These are phyloP conservation scores for Pomacea canaliculata DNA, from an alignment of 2,888 invertebrate species.

Conservation along the genomic window DNA sequence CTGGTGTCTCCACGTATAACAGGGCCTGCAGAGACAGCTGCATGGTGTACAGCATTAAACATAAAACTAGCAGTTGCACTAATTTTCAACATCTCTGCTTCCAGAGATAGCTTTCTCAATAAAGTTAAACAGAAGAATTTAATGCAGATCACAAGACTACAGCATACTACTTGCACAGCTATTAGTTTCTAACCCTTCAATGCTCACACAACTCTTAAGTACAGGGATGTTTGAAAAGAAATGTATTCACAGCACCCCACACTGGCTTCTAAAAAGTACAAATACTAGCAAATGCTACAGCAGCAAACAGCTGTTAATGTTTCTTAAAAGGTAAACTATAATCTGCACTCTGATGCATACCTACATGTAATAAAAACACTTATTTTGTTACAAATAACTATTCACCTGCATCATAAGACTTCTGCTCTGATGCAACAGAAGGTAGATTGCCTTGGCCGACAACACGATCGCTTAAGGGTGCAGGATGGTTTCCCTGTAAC, in stretches of 20 bases:
- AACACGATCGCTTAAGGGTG: slow-evolving; percentile 12
- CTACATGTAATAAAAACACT: no score
- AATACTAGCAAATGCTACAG: neutral
- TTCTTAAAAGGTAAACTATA: neutral
- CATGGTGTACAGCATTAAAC: neutral
- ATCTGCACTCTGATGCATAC: neutral
- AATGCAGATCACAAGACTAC: no score
- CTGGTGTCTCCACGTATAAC: slow-evolving; percentile 4
- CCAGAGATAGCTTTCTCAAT: no score
- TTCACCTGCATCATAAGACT: slow-evolving; percentile 18
- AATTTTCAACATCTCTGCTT: no score
- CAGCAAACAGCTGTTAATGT: neutral
- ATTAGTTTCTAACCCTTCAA: no score
- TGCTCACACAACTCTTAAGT: no score
- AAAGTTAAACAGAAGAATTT: no score
- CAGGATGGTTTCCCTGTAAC: slow-evolving; percentile 20
- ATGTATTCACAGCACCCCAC: no score
- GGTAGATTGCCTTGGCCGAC: slow-evolving; percentile 19
- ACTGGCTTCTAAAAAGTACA: neutral
- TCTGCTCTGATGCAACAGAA: slow-evolving; percentile 15
- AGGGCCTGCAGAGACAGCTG: no score
- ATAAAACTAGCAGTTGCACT: neutral
- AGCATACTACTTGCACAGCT: no score
- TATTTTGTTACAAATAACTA: no score
- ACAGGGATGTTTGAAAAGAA: no score